phyloP scores from a whole-genome alignment of 2,888 invertebrate genomes.

The Hermodice carunculata region DNA sequence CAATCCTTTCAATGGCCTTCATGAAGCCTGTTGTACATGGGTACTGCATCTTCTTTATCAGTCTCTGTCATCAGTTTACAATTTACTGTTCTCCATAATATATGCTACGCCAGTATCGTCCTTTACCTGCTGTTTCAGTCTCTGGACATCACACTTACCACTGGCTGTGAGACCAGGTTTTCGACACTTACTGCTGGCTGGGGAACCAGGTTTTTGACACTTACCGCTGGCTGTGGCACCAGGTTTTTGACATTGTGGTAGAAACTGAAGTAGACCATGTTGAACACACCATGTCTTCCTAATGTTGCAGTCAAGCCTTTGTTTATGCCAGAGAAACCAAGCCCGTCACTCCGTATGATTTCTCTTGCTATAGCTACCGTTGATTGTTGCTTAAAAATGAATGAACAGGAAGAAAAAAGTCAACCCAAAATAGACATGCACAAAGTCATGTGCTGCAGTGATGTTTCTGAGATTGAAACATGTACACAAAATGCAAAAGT shows the following conservation, averaged over 20 bases:
- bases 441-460: no score
- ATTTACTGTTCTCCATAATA: no score
- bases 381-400: constrained; percentile 37
- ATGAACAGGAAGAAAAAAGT: not conserved
- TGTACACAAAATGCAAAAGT: no score
- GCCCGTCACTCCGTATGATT: constrained; percentile 82
- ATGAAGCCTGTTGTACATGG: not conserved
- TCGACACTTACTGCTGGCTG: no score
- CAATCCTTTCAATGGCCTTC: not conserved
- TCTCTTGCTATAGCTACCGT: constrained; percentile 77
- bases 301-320: constrained; percentile 92
- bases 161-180: no score
- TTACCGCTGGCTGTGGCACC: constrained; percentile 65
- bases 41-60: not conserved
- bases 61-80: no score
- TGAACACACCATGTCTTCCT: constrained; percentile 90
- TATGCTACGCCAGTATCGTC: no score
- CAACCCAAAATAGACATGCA: not conserved
- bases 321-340: constrained; percentile 85
- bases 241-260: constrained; percentile 90
- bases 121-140: no score
- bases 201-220: no score
- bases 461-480: no score
- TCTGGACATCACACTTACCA: no score
- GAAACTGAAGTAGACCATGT: constrained; percentile 95